Percentiles rank a stretch among this genome's conserved stretches.
Conservation (phyloP, 2,797 vertebrate genomes). For the Taeniopygia guttata region DNA sequence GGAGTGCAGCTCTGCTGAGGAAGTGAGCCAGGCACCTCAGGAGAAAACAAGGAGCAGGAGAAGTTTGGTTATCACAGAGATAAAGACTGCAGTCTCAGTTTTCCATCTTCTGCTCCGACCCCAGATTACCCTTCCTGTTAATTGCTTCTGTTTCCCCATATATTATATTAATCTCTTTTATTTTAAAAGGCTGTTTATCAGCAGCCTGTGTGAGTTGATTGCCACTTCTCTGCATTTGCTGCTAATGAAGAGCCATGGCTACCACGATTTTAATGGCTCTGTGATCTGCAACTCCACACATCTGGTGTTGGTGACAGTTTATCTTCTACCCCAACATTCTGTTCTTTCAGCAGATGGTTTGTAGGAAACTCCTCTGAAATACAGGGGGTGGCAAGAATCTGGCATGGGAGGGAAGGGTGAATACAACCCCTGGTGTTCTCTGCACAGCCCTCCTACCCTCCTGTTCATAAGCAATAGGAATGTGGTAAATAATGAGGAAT, state of each 20-base stretch:
- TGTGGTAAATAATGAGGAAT: not conserved
- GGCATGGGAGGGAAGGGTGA: not conserved
- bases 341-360: not conserved
- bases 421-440: not conserved
- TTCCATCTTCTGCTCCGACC: not conserved
- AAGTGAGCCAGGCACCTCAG: not conserved
- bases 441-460: not conserved
- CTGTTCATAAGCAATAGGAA: not conserved
- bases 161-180: not conserved
- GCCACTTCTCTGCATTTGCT: not conserved
- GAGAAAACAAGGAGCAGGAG: not conserved
- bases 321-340: not conserved
- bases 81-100: not conserved
- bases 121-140: not conserved
- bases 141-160: not conserved
- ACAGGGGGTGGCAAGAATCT: not conserved
- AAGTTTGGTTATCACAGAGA: not conserved
- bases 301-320: not conserved
- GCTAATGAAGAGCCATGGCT: not conserved
- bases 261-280: not conserved
- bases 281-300: not conserved
- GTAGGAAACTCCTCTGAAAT: not conserved
- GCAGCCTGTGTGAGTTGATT: not conserved
- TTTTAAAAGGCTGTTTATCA: not conserved
- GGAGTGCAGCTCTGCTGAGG: not conserved